Evolutionary conservation across 2,113 vertebrate genomes (phyloP).

Genomic region (Eulacestoma nigropectus): DNA sequence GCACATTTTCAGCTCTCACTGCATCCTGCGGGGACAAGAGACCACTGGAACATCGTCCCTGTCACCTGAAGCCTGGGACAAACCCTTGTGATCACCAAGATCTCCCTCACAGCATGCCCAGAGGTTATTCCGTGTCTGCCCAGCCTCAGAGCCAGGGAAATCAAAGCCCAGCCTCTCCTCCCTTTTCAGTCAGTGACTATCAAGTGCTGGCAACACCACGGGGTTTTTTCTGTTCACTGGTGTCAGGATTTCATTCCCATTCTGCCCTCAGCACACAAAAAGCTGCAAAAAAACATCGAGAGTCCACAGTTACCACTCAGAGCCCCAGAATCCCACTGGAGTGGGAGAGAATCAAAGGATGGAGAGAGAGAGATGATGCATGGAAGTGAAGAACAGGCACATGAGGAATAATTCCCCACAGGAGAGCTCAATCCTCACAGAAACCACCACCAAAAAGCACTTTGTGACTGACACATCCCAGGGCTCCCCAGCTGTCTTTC

Average conservation of each 20-base stretch:
- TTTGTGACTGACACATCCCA: not conserved
- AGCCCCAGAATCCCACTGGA: constrained; percentile 52
- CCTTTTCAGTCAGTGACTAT: not conserved
- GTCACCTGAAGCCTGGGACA: not conserved
- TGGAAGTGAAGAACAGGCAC: constrained; percentile 73
- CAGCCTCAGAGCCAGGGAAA: not conserved
- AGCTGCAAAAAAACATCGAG: constrained; percentile 15
- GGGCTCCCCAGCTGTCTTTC: not conserved
- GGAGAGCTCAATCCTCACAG: constrained; percentile 60
- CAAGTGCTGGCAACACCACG: constrained; percentile 59
- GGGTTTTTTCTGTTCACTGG: not conserved
- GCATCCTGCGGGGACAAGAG: not conserved
- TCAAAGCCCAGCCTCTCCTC: not conserved
- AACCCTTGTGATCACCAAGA: not conserved
- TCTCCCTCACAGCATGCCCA: not conserved
- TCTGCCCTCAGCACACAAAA: constrained; percentile 40
- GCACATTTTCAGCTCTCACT: not conserved
- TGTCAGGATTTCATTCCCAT: not conserved
- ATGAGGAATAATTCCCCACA: not conserved
- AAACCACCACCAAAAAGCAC: not conserved
- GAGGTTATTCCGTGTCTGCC: not conserved
- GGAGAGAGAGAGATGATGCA: constrained; percentile 62
- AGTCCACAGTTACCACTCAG: constrained; percentile 55
- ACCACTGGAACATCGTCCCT: not conserved
- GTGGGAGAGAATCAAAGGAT: constrained; percentile 54